These are phyloP conservation scores for Florisuga fusca DNA, from an alignment of 2,797 vertebrate species.

Conservation along the genomic window DNA sequence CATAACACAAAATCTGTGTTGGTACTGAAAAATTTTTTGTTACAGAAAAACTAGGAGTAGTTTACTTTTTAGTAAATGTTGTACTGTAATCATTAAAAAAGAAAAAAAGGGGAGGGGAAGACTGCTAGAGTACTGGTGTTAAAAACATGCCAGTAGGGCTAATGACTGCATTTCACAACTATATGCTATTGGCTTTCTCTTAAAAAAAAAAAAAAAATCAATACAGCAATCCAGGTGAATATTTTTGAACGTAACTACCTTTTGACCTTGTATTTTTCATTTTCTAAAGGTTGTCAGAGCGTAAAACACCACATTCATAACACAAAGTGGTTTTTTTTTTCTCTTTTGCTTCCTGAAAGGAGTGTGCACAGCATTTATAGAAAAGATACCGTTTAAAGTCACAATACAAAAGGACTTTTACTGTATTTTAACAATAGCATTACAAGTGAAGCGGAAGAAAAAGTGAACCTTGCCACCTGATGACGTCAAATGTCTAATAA, in stretches of 20 bases:
- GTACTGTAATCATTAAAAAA: not conserved
- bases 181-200: conserved; percentile 76
- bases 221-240: conserved; percentile 76
- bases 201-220: conserved; percentile 77
- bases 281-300: conserved; percentile 61
- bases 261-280: conserved; percentile 77
- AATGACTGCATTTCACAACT: conserved; percentile 50
- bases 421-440: conserved; percentile 54
- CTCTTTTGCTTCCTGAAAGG: conserved; percentile 63
- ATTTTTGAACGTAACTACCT: conserved; percentile 81
- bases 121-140: not conserved
- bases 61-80: conserved; percentile 7
- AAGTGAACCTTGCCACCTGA: conserved; percentile 64
- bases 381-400: conserved; percentile 44
- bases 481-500: conserved; percentile 67
- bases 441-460: conserved; percentile 60
- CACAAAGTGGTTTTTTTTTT: conserved; percentile 28
- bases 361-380: conserved; percentile 35
- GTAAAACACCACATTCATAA: conserved; percentile 71
- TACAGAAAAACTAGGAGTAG: not conserved
- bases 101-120: not conserved
- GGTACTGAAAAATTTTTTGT: too few relatives aligned
- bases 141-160: conserved; percentile 37
- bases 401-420: conserved; percentile 37
- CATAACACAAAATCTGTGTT: not conserved